These are phyloP conservation scores for Tetrax tetrax DNA, from an alignment of 2,113 vertebrate species.

Conservation along the genomic window DNA sequence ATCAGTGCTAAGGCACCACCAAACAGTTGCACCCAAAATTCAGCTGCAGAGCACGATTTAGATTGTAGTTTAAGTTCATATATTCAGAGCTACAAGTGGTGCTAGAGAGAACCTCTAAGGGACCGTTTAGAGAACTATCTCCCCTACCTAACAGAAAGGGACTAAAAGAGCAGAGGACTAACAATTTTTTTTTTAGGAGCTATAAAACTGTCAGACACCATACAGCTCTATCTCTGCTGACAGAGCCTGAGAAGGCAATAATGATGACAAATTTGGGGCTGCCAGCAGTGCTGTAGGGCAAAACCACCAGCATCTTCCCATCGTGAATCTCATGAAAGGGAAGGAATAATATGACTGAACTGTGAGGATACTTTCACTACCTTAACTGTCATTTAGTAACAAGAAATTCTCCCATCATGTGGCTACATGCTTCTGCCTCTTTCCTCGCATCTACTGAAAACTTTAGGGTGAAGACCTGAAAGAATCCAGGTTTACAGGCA, in stretches of 20 bases:
- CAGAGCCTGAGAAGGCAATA: background rate
- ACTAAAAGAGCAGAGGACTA: background rate
- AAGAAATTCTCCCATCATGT: background rate
- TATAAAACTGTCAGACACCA: background rate
- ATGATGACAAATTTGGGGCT: accelerated
- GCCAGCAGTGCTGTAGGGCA: background rate
- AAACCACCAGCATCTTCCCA: background rate
- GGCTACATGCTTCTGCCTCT: background rate
- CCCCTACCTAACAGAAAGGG: background rate
- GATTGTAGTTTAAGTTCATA: background rate
- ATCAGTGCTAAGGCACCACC: background rate
- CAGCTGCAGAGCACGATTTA: background rate
- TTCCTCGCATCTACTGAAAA: background rate
- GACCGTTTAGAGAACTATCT: background rate
- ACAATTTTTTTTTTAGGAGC: background rate
- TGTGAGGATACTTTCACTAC: background rate
- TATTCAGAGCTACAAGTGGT: background rate
- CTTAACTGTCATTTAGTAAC: background rate
- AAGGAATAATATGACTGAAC: background rate
- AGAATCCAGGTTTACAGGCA: background rate
- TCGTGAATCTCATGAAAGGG: background rate
- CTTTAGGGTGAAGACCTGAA: background rate
- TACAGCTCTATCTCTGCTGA: background rate
- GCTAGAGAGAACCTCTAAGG: background rate
- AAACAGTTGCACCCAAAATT: background rate